phyloP scores from a whole-genome alignment of 2,113 vertebrate genomes.

The Eupsittula cactorum region DNA sequence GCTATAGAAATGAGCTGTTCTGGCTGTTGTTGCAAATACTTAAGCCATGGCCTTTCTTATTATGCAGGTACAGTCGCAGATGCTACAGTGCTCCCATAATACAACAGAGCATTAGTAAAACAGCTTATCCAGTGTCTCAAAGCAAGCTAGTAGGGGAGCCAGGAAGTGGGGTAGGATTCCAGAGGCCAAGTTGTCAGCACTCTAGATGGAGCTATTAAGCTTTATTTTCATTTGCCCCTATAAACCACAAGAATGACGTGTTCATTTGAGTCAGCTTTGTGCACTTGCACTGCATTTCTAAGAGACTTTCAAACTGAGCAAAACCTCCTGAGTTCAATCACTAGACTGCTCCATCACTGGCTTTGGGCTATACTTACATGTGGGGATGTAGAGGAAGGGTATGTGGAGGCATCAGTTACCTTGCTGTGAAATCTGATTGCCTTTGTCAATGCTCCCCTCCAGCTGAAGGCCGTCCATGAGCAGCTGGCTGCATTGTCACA shows the following conservation, averaged over 20 bases:
- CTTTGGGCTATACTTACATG: background rate
- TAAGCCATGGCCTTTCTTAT: background rate
- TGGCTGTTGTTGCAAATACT: background rate
- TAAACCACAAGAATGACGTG: background rate
- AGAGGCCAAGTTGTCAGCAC: background rate
- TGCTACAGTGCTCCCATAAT: background rate
- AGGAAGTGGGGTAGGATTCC: background rate
- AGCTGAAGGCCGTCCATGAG: conserved; percentile 90
- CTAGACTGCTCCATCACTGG: background rate
- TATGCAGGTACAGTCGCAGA: background rate
- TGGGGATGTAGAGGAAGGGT: background rate
- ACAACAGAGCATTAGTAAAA: background rate
- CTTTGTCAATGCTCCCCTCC: background rate
- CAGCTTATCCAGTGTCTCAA: background rate
- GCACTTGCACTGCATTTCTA: background rate
- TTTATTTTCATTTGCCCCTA: background rate
- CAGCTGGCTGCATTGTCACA: conserved; percentile 89
- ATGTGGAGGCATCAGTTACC: background rate
- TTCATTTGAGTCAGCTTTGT: background rate
- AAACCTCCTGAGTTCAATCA: background rate
- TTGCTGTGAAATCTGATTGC: background rate
- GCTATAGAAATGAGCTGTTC: background rate
- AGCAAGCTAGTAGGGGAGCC: background rate
- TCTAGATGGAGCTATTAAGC: background rate
- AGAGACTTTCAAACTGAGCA: background rate